Evolutionary conservation across 1,140 invertebrate species (phyloP).

Genomic region (Holcopasites calliopsidis): DNA sequence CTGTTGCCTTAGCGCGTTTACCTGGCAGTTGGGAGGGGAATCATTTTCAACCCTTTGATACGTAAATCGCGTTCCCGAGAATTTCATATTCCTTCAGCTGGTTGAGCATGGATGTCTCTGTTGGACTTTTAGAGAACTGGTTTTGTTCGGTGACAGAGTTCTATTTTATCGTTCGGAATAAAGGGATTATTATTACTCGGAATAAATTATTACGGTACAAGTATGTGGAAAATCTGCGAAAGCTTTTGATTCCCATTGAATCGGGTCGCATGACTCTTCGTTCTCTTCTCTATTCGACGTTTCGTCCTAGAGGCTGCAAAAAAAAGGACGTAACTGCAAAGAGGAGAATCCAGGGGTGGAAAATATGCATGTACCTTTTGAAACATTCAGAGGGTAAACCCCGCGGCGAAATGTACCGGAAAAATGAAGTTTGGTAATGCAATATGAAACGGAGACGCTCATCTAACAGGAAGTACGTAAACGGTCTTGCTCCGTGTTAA

Average conservation of each 20-base stretch:
- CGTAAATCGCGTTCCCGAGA: background rate
- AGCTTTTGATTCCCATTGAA: background rate
- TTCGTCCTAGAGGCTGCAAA: background rate
- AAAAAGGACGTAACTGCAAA: constrained; percentile 19
- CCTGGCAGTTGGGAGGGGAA: background rate
- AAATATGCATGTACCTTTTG: constrained; percentile 1
- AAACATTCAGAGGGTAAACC: constrained; percentile 13
- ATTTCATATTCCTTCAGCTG: background rate
- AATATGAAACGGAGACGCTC: background rate
- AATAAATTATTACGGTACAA: background rate
- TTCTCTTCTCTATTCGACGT: background rate
- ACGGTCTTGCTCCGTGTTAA: background rate
- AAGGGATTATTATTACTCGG: background rate
- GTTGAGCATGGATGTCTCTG: too few relatives aligned
- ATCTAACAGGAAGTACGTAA: background rate
- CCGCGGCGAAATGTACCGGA: constrained; percentile 11
- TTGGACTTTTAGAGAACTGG: background rate
- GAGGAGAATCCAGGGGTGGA: background rate
- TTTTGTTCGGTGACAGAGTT: too few relatives aligned
- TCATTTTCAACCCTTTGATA: background rate
- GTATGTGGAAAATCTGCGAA: background rate
- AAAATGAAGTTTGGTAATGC: constrained; percentile 10
- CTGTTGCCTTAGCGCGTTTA: background rate
- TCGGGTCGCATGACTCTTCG: background rate
- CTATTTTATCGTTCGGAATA: too few relatives aligned